Base-by-base conservation (phyloP, 2,113 vertebrate species). In the Chunga burmeisteri region DNA sequence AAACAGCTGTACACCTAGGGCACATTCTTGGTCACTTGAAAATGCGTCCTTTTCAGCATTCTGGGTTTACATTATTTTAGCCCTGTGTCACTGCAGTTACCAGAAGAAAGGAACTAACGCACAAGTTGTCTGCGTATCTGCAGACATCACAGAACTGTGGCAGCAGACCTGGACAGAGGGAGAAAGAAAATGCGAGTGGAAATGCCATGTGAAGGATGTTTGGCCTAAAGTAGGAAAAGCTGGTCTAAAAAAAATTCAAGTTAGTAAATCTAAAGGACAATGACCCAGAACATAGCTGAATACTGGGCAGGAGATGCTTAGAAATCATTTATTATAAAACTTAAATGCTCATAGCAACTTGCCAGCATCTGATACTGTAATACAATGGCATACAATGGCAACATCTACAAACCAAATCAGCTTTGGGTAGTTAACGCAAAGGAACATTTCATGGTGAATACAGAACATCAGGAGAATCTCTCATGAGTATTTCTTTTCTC, bases 1-100 rank as follows among this genome's bases (percentile, higher is more conserved):
- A 75, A 96, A 87, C 93, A 96, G 93, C 93, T 94, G 93, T 90
- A 91, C 58, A 95, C 97, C 94, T 96, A 91, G 86, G 58, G 89
- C 81, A 94, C 78, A 93, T 75, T 93, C 84, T n/a, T 27, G 52
- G 44, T 53, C 77, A 93, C 50, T 75, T 62, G 73, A 94, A 92
- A 97, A 91, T 79, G 70, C 89, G 77, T 80, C 16, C 50, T 71
- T 89, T 93, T 58, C 65, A 72, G 80, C 15, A 40, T 75, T 85
- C 65, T 53, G 52, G n/a, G 46, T 52, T 68, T 67, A 62, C 23
- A 16, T 42, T 72, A 23, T 53, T 87, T 81, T 46, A 79, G 44
- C 61, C 13, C 75, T 32, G 38, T 90, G 80, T 68, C 70, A 65
- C 56, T 30, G 20, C 72, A 73, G 36, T 2, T 26, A 44, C 47